Base-by-base conservation (phyloP, 1,140 invertebrate species). In the Nomia melanderi region DNA sequence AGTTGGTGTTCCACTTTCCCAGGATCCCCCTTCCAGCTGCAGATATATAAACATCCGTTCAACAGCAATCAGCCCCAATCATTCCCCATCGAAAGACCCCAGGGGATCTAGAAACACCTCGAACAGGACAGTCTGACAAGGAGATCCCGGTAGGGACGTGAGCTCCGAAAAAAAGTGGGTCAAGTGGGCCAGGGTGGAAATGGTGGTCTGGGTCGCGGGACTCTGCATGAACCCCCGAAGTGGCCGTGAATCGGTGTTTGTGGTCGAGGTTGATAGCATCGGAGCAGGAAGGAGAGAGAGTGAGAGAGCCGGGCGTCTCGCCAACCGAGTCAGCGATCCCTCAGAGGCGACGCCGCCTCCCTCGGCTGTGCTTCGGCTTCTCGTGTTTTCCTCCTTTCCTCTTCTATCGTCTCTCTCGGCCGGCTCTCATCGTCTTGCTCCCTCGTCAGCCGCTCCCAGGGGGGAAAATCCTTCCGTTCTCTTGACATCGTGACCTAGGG, bases 191-290 rank as follows among this genome's bases (percentile, higher is more conserved):
- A 78, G 60, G 57, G 41, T 31, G 59, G 47, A 29, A 63, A 23
- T 63, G 67, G 72, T 56, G n/a, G 44, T 44, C 27, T 27, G 29
- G 41, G 44, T 27, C 4, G 79, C 77, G 81, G 81, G 77, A 81
- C 67, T 78, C 25, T 59, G 39, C 73, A 33, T 74, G 59, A 84
- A 84, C 83, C 85, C 87, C 86, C 75, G 79, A 88, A 91, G 88
- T 88, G 89, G 85, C 84, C 88, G 86, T 89, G 81, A 85, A 89
- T 90, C 88, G 87, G 88, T 88, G 88, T 90, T 91, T 90, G 90
- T 86, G 90, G 90, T 90, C 87, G 88, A 88, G 88, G 86, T 84
- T 88, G 88, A 90, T 89, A 90, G 87, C 84, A 90, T 90, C 88
- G 86, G 84, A 80, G 88, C 78, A 81, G n/a, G 47, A 50, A 6